A percentile compares a stretch with the other conserved stretches of the same genome.
Conservation (phyloP, 2,797 vertebrate species). For the Sebastes reedi region DNA sequence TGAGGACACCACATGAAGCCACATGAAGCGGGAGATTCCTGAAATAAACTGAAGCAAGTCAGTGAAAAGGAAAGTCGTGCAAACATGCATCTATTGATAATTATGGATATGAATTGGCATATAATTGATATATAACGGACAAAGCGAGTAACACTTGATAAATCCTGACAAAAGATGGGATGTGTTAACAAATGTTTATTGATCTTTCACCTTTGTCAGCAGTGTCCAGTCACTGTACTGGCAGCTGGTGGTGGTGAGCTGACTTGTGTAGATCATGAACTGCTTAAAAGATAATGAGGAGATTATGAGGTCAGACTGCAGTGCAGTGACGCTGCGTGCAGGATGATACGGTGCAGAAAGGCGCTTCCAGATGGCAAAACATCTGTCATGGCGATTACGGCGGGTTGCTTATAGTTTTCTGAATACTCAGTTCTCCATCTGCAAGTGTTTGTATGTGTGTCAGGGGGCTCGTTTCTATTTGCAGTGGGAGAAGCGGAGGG, state of each 20-base stretch:
- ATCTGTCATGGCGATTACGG: constrained; percentile 50
- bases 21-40: background rate
- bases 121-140: background rate
- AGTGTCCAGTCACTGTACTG: background rate
- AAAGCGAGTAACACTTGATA: background rate
- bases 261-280: background rate
- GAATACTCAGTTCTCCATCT: constrained; percentile 28
- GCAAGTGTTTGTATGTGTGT: constrained; percentile 7
- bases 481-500: background rate
- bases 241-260: background rate
- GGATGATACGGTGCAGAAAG: constrained; percentile 23
- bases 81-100: background rate
- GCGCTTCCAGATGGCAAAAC: constrained; percentile 39
- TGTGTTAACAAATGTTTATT: background rate
- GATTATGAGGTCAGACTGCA: constrained; percentile 28
- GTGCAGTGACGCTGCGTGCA: background rate
- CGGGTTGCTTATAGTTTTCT: constrained; percentile 11
- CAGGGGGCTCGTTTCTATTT: background rate
- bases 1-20: background rate
- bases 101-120: background rate
- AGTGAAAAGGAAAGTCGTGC: background rate
- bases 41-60: background rate
- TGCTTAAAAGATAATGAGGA: constrained; percentile 21
- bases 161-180: background rate
- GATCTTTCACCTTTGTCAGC: background rate